Evolutionary conservation across 2,797 vertebrate genomes (phyloP), one percentile per base, ranked within the genome.

Genomic region (Yasuhikotakia modesta): DNA sequence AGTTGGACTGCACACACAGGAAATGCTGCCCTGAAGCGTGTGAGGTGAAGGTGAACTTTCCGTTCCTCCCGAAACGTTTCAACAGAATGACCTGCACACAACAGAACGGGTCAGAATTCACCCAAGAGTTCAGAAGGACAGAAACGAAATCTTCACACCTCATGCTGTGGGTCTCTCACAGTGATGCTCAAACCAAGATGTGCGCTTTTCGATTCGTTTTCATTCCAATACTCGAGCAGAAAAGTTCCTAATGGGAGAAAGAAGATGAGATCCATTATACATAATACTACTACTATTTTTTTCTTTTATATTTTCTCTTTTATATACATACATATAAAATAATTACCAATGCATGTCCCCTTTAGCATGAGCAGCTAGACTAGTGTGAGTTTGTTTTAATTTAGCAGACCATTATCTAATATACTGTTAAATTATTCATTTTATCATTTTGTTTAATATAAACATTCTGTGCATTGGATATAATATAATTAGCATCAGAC

Each of bases 1-100:
- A 96, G 86, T 98, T 97, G 80, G 95, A 97, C 78, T 94, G 90
- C 80, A 97, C 91, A 83, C 96, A 98, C n/a, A 98, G 89, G 53
- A 85, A 84, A 77, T 98, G 95, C 43, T 94, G 94, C 10, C 95
- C 96, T 21, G 95, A 91, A 1, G 89, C 72, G 4, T 95, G 90
- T 30, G 96, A 91, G 17, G 94, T 96, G 79, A 98, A 96, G 64
- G 92, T 94, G 84, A 98, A 96, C 81, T 91, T 95, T 48, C 93
- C 94, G 75, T 92, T 84, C 83, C 92, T 90, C 57, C 94, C 93
- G 1, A 93, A 96, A 4, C 95, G 89, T 87, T 95, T 97, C 73
- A 93, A 91, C 87, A 97, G 53, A 55, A 95, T 7, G 58, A 95
- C 81, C 96, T 96, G 84, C 8, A 82, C 22, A 67, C 19, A 21